Evolutionary conservation across 2,113 vertebrate genomes (phyloP).

Genomic region (Cnemophilus loriae): DNA sequence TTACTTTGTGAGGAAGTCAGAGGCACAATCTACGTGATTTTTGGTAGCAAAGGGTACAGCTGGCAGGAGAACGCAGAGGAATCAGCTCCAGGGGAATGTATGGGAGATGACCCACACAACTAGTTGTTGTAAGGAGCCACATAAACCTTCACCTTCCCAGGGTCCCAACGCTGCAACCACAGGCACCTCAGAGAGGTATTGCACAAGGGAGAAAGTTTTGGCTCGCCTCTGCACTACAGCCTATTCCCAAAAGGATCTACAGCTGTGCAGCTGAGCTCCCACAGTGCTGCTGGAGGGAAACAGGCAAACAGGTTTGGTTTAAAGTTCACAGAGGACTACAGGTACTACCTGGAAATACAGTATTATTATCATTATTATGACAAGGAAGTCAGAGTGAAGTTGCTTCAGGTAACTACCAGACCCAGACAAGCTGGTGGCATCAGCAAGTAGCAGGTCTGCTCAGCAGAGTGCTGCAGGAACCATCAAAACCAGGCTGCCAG

Average conservation of each 20-base stretch:
- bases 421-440: not conserved
- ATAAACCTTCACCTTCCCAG: not conserved
- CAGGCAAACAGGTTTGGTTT: not conserved
- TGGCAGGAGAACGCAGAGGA: not conserved
- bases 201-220: not conserved
- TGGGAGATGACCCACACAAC: not conserved
- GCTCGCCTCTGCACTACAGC: not conserved
- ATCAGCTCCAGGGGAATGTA: not conserved
- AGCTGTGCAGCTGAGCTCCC: not conserved
- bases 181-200: not conserved
- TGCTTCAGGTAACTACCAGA: not conserved
- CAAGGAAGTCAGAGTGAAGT: not conserved
- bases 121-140: fast-evolving
- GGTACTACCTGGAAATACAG: not conserved
- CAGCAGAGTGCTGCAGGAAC: not conserved
- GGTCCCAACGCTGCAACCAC: fast-evolving
- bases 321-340: not conserved
- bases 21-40: not conserved
- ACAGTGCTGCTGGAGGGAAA: not conserved
- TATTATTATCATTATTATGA: not conserved
- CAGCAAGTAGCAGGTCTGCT: not conserved
- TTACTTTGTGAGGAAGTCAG: not conserved
- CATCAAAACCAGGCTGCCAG: not conserved
- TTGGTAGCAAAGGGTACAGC: not conserved
- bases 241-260: not conserved